Evolutionary conservation across 2,113 vertebrate genomes (phyloP).

Genomic region (Trachemys scripta): DNA sequence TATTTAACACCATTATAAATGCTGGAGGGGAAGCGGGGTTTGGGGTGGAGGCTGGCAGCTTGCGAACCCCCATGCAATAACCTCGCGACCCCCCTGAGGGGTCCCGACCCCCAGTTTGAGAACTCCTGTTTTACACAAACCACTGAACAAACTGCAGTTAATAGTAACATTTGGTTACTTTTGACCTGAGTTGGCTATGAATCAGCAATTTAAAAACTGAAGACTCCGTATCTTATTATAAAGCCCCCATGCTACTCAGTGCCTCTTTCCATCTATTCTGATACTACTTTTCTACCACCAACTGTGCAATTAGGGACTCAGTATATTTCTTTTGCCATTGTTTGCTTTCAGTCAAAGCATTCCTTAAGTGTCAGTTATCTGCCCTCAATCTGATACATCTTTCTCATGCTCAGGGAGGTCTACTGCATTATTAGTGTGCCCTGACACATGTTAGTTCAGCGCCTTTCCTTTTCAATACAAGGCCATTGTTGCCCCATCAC

Average conservation of each 20-base stretch:
- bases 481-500: rapidly evolving
- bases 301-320: neutral
- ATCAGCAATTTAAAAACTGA: neutral
- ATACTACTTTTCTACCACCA: too few species aligned
- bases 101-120: too few species aligned
- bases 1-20: too few species aligned
- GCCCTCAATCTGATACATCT: too few species aligned
- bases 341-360: neutral
- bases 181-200: neutral
- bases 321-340: neutral
- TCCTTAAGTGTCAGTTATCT: neutral
- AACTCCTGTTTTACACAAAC: too few species aligned
- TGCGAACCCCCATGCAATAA: too few species aligned
- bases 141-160: neutral
- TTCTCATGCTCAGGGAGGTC: neutral
- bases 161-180: neutral
- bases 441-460: neutral
- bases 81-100: too few species aligned
- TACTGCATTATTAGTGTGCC: neutral
- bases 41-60: too few species aligned
- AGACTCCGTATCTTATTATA: neutral
- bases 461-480: rapidly evolving
- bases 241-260: too few species aligned
- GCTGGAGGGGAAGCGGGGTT: too few species aligned
- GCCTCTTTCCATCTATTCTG: too few species aligned